phyloP scores from a whole-genome alignment of 2,113 vertebrate genomes.

The Melanostigma gelatinosum region DNA sequence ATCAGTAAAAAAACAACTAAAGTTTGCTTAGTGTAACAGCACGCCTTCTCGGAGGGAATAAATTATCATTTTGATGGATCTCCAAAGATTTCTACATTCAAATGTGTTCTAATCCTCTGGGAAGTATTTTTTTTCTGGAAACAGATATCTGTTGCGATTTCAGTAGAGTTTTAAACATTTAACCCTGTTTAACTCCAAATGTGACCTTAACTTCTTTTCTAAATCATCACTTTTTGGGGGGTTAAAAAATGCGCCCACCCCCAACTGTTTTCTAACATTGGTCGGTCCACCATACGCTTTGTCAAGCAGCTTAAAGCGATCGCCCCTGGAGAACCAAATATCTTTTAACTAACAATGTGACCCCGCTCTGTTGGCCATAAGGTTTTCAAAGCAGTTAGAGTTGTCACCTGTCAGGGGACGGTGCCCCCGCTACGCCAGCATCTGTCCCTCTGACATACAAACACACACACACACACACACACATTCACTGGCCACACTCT shows the following conservation, averaged over 20 bases:
- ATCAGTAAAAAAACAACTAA: too few relatives aligned
- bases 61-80: not conserved
- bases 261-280: conserved; percentile 15
- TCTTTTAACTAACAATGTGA: conserved; percentile 77
- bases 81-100: not conserved
- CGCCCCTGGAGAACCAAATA: conserved; percentile 48
- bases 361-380: conserved; percentile 68
- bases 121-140: too few relatives aligned
- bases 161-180: not conserved
- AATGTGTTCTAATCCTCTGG: not conserved
- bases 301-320: conserved; percentile 51
- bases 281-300: conserved; percentile 41
- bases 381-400: conserved; percentile 59
- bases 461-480: not conserved
- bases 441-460: conserved; percentile 55
- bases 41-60: not conserved
- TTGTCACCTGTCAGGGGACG: conserved; percentile 70
- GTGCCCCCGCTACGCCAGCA: conserved; percentile 55
- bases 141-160: too few relatives aligned
- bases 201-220: conserved; percentile 17
- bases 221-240: not conserved
- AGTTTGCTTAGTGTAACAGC: too few relatives aligned
- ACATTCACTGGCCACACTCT: not conserved
- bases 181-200: not conserved
- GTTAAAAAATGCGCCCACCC: not conserved